Evolutionary conservation across 1,140 invertebrate genomes (phyloP), one percentile per base, ranked within the genome.

Genomic region (Arion vulgaris): DNA sequence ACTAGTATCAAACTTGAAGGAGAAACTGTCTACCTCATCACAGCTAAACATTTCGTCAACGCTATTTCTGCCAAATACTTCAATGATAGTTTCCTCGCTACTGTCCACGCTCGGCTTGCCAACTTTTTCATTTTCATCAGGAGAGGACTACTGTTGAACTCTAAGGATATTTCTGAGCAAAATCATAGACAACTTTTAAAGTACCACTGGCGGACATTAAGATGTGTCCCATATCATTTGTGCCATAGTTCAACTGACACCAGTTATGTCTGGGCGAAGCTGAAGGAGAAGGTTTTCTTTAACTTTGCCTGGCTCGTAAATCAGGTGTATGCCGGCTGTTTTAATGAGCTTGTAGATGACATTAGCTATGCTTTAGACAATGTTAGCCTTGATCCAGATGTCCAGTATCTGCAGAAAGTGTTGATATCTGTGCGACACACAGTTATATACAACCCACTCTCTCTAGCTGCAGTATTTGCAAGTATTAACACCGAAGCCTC

Each of bases 261-360:
- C 19, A 68, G 41, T 9, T 71, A 82, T 57, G 82, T 78, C 26
- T 80, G 80, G 83, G 72, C 77, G n/a, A 57, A 28, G 15, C 74
- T 86, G 4, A 86, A 86, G 51, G 76, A 82, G n/a, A 75, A 81
- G 23, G 83, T 86, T 11, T 83, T 86, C 62, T 81, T 81, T 49
- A 86, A 86, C 62, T 85, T 86, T 69, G 32, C 73, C 39, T 86
- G 85, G 85, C 66, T 86, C 23, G 79, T 86, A 73, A 86, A 86
- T 45, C 82, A 83, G 66, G 80, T 85, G n/a, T 86, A 85, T 36
- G 75, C 84, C 32, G 85, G 85, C 1, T 85, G 80, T 75, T 80
- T 85, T 53, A 81, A 78, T 51, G 85, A 86, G 28, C 78, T 86
- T 7, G 51, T 86, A 17, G 79, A 82, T 45, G 85, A 86, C 68